Base-by-base conservation (phyloP, 2,113 vertebrate species). In the Ictalurus punctatus region DNA sequence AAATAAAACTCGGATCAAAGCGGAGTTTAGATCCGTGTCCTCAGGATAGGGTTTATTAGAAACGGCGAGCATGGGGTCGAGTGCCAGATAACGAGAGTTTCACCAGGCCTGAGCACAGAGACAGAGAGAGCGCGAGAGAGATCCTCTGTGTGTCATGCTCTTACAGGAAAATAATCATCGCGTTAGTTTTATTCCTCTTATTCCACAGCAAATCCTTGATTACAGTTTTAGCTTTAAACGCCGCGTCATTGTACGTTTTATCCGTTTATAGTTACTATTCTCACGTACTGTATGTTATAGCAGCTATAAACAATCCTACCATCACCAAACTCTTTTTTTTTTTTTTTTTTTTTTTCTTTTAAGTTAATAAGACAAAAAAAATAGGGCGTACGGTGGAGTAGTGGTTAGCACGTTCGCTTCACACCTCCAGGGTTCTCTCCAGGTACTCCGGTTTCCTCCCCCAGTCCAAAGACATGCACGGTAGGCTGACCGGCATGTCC, bases 1-100 rank as follows among this genome's bases (percentile, higher is more conserved):
- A 94, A 95, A 96, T 96, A 96, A 96, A 97, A 94, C 92, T 92
- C 92, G 95, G 96, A 97, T 97, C 96, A 96, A 96, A 96, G 96
- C 91, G 93, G 95, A 93, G 94, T 96, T 96, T 96, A 96, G 93
- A 90, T 79, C 92, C 91, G 80, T 96, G 95, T 96, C 95, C 95
- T 86, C 92, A 89, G 94, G 95, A 96, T 94, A 95, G 95, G 92
- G 93, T 94, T 94, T 94, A 96, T 96, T 94, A 93, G 91, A 93
- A 94, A 93, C 92, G 94, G 90, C 93, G 92, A 93, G 87, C 92
- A 87, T 61, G 69, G 84, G 87, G 69, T 59, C 86, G 87, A 86
- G 87, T 85, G 83, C 44, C 69, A 74, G 86, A 91, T 91, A 92
- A 91, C 89, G 65, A 90, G 87, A 92, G 54, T 91, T 89, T 89